Evolutionary conservation across 2,888 invertebrate species (phyloP).

Genomic region (Alloplasta piceator): DNA sequence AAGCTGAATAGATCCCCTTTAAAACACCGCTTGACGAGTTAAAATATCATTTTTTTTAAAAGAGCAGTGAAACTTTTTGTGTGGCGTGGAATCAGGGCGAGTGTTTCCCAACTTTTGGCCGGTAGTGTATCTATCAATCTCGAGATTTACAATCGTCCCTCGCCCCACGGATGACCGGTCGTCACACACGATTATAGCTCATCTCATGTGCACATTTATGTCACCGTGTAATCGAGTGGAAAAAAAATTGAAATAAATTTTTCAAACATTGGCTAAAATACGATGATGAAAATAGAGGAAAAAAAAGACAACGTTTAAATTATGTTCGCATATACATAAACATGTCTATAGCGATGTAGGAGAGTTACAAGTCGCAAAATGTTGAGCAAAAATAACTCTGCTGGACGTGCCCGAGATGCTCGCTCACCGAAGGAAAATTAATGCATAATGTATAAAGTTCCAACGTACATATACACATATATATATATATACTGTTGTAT

Average conservation of each 20-base stretch:
- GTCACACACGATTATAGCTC: not conserved
- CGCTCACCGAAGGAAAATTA: slow-evolving; percentile 54
- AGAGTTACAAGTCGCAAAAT: slow-evolving; percentile 39
- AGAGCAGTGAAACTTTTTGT: too few species aligned
- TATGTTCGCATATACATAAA: not conserved
- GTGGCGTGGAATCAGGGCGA: too few species aligned
- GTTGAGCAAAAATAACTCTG: slow-evolving; percentile 38
- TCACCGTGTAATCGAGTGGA: not conserved
- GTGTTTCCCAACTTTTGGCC: too few species aligned
- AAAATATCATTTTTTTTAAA: too few species aligned
- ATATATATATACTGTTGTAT: slow-evolving; percentile 1
- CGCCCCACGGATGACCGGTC: slow-evolving; percentile 5
- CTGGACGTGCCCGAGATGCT: slow-evolving; percentile 44
- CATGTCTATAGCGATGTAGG: slow-evolving; percentile 1
- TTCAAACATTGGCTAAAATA: not conserved
- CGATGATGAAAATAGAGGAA: not conserved
- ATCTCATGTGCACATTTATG: not conserved
- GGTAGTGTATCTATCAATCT: too few species aligned
- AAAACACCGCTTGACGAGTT: too few species aligned
- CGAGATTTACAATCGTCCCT: slow-evolving; percentile 37
- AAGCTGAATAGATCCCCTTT: too few species aligned
- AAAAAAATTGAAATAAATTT: not conserved
- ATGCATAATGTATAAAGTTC: slow-evolving; percentile 59
- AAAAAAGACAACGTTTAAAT: slow-evolving; percentile 10
- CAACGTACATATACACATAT: slow-evolving; percentile 22